Base-by-base conservation (phyloP, 2,797 vertebrate genomes). In the Kryptopterus vitreolus region DNA sequence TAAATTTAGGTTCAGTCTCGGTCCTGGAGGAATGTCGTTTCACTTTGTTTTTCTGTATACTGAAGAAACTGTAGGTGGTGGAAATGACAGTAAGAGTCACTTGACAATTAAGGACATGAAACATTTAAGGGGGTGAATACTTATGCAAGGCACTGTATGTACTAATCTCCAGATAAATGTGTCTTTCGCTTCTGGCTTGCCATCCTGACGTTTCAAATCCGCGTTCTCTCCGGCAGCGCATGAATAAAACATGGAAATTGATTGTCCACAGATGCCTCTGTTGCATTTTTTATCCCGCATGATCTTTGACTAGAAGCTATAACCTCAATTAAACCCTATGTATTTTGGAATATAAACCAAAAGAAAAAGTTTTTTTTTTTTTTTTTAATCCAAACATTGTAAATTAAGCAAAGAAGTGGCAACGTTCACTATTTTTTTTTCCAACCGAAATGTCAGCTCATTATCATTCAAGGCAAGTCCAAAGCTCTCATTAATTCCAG, bases 401-500 rank as follows among this genome's bases (percentile, higher is more conserved):
- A 50, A 52, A 70, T 22, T 46, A 52, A 12, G 48, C 26, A 70
- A 31, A 52, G 8, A 29, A 4, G 38, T 52, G 48, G 26, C 7
- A 1, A 50, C 3, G 18, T 31, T 50, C 4, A 18, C 48, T 9
- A 31, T 31, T 53, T 72, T 55, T n/a, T n/a, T n/a, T n/a, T n/a
- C n/a, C 12, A 55, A 24, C 50, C 20, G 55, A 53, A 72, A 72
- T 55, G 52, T 35, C 22, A 74, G 71, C 33, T 43, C n/a, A 58
- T 74, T 74, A 58, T 43, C 7, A 74, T 74, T 43, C 71, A 58
- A 58, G 22, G 18, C 71, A 58, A 43, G 71, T 43, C 35, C 53
- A 58, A 3, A 1, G 33, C 18, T 43, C 71, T 43, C 53, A 58
- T 43, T 76, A 78, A 78, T 78, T 76, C 76, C 52, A 68, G 46